Evolutionary conservation across 2,113 vertebrate genomes (phyloP), one percentile per base, ranked within the genome.

Genomic region (Myotis yumanensis): DNA sequence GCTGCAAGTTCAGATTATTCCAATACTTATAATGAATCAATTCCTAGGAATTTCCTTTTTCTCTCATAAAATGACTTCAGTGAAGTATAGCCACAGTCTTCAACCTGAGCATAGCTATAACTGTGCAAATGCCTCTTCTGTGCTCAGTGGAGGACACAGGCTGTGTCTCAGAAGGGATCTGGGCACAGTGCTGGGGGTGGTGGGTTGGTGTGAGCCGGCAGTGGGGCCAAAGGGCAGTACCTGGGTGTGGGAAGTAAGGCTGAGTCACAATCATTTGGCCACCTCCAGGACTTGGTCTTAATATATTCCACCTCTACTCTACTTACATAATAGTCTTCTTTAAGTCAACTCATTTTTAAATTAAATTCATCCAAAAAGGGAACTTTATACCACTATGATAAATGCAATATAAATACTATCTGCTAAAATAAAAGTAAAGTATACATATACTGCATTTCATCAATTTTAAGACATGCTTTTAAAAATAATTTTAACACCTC

Each of bases 401-500:
- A 86, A 52, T 66, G 48, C 35, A 93, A 48, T 59, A 25, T 32
- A 86, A 86, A 6, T 28, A 83, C 84, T 71, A 37, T 64, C 11
- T 86, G 54, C 75, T 89, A 48, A 85, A 62, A 79, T 40, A 90
- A 12, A 76, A 90, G 6, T 43, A 11, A 62, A n/a, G 4, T 48
- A 11, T 32, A 75, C 11, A 32, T 35, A 43, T 16, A 76, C 11
- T 72, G 25, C 37, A 48, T 81, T 82, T 83, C 23, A 64, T 77
- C 57, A 69, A 52, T n/a, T 86, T 66, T 64, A 79, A 92, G 46
- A 43, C 32, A 83, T 4, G 43, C n/a, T 86, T 91, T 80, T 14
- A 48, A 90, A 89, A 90, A 86, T 77, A 81, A 88, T 90, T 90
- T 89, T 86, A 71, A 51, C 35, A 54, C 76, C 72, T 86, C 89